A percentile compares a stretch with the other conserved stretches of the same genome.
Conservation (phyloP, 2,113 vertebrate species). For the Origma solitaria region DNA sequence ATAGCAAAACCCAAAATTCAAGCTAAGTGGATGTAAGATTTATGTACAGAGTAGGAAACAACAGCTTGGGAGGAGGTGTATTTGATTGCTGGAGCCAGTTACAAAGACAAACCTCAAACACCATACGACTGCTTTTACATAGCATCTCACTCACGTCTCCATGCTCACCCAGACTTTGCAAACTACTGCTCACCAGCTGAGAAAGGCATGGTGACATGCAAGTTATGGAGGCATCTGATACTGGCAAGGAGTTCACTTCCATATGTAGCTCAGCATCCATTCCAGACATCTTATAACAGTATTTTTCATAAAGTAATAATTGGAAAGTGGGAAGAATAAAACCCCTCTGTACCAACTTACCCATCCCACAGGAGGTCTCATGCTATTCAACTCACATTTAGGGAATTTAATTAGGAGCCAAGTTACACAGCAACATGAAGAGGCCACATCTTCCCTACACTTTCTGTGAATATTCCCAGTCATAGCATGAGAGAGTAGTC, state of each 20-base stretch:
- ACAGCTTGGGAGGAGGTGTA: constrained; percentile 53
- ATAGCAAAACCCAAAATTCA: not conserved
- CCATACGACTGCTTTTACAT: constrained; percentile 34
- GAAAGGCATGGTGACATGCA: not conserved
- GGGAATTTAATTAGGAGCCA: not conserved
- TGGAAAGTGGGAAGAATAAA: not conserved
- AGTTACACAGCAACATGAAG: not conserved
- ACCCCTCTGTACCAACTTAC: not conserved
- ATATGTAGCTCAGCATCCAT: not conserved
- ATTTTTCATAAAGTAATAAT: not conserved
- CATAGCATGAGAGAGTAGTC: not conserved
- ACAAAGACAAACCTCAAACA: constrained; percentile 49
- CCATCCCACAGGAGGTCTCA: not conserved
- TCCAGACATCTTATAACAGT: not conserved
- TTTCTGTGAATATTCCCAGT: not conserved
- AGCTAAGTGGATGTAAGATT: constrained; percentile 13
- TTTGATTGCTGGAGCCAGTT: constrained; percentile 40
- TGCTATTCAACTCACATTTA: not conserved
- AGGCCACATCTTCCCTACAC: not conserved
- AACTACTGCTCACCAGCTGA: constrained; percentile 31
- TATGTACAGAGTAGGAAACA: constrained; percentile 27
- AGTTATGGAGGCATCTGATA: not conserved
- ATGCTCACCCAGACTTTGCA: constrained; percentile 33
- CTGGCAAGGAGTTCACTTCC: not conserved
- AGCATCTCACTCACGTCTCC: constrained; percentile 10